A percentile compares a stretch with the other conserved stretches of the same genome.
phyloP scores from a whole-genome alignment of 2,888 invertebrate genomes.

The Osmoderma eremita region DNA sequence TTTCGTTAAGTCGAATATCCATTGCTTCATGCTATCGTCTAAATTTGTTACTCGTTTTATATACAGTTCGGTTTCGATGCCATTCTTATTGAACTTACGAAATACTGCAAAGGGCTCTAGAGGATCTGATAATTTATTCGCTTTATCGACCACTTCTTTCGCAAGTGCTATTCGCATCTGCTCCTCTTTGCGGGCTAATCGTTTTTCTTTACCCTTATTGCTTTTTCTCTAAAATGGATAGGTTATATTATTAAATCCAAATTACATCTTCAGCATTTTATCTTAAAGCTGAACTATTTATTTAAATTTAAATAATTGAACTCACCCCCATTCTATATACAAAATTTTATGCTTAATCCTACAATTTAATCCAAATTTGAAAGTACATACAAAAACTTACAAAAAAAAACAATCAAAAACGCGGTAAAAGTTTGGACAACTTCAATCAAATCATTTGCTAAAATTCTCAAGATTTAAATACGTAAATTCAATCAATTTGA shows the following conservation, averaged over 20 bases:
- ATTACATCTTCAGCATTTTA: background rate
- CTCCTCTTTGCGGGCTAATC: slow-evolving; percentile 70
- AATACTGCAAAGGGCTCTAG: slow-evolving; percentile 71
- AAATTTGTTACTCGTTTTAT: slow-evolving; percentile 70
- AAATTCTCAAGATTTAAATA: slow-evolving; percentile 18
- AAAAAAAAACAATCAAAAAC: slow-evolving; percentile 10
- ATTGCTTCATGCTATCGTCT: slow-evolving; percentile 68
- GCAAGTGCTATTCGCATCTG: slow-evolving; percentile 70
- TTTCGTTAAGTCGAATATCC: slow-evolving; percentile 80
- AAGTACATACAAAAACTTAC: background rate
- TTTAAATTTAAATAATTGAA: slow-evolving; percentile 7
- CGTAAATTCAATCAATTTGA: background rate
- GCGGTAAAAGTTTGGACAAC: slow-evolving; percentile 14
- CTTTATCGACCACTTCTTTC: slow-evolving; percentile 70
- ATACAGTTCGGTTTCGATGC: slow-evolving; percentile 69
- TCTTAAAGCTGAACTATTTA: background rate
- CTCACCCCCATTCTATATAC: slow-evolving; percentile 35
- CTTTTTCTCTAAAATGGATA: slow-evolving; percentile 66
- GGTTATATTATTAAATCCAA: slow-evolving; percentile 15
- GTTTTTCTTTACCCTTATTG: slow-evolving; percentile 72
- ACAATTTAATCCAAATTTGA: background rate
- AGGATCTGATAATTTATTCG: slow-evolving; percentile 70
- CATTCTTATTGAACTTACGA: slow-evolving; percentile 71
- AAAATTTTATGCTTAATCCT: background rate
- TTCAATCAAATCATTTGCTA: background rate